Evolutionary conservation across 1,140 invertebrate species (phyloP), one percentile per base, ranked within the genome.

Genomic region (Scaptomyza graminum): DNA sequence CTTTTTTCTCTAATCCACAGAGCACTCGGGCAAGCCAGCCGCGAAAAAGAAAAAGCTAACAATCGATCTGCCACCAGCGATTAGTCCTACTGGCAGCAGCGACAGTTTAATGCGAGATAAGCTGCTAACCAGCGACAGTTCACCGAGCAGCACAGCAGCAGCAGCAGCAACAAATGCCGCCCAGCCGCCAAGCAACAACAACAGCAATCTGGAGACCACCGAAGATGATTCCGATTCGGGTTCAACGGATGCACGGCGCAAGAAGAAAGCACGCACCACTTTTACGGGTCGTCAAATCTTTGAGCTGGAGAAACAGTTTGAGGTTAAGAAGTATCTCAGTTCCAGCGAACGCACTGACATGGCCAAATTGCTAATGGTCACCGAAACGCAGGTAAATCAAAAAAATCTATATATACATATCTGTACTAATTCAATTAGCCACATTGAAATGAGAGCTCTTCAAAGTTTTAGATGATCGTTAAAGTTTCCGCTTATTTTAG

Each of bases 221-320:
- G 94, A 94, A 80, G 93, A 94, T 79, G 92, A 92, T 69, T 94
- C 93, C 0, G 94, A 95, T 78, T 93, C 93, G 25, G 93, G 94
- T 15, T 93, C 93, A 41, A 94, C 94, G 15, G 93, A 94, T 54
- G 95, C 95, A 55, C 92, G 94, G 37, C 97, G 97, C 87, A 96
- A 98, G 93, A 98, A 98, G 93, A 99, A 99, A 90, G 97, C 97
- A 0, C 93, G 98, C 68, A 99, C 98, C 12, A 98, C 97, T 0
- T 99, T 99, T 93, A 98, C 97, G 0, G 98, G 97, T 1, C 92
- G 97, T 52, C 98, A 99, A 93, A 98, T 99, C 90, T 99, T 98
- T 93, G 98, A 98, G 92, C 93, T 99, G 90, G 98, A 99, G 93
- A 97, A 97, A 91, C 96, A 98, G 92, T 99, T 99, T 91, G 98